Evolutionary conservation across 1,140 invertebrate genomes (phyloP), one percentile per base, ranked within the genome.

Genomic region (Colletes latitarsis): DNA sequence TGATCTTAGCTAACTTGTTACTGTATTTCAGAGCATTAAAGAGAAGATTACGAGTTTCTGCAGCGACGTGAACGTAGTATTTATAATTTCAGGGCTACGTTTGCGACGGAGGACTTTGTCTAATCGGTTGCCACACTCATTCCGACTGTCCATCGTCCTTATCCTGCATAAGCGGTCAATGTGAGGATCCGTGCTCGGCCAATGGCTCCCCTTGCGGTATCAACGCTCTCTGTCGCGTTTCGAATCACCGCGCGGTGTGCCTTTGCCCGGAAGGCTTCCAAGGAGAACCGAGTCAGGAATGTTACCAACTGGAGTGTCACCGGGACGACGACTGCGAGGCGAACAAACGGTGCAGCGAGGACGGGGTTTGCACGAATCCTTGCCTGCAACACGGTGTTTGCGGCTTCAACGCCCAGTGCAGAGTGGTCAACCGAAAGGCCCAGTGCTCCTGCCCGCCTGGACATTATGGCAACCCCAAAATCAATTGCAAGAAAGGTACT

Each of bases 371-470:
- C 88, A 96, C 95, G 67, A 98, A 98, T 94, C 97, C 97, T 4
- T 98, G 98, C 89, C 86, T 96, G 39, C 95, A 96, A 85, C 94
- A 95, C 63, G 95, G 95, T 14, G 95, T 95, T 4, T 98, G 98
- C 89, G 98, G 97, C 12, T 91, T 95, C 15, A 98, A 98, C 92
- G 97, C 97, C 0, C 96, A 98, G 83, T 98, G 98, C 88, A 95
- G 96, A n/a, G 96, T 97, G 3, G 94, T 96, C 4, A 95, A 96
- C 75, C 94, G 96, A 84, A 93, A 94, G 82, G 95, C 97, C 0
- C 95, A 97, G 84, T 98, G 98, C 91, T 95, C 96, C 0, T 98
- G 98, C 91, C 97, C 97, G 17, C 96, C 96, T 14, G 96, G 97
- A 76, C 97, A 97, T 89, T 95, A 96, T 83, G 98, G 97, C 75